Evolutionary conservation across 2,113 vertebrate species (phyloP).

Genomic region (Notiomystis cincta): DNA sequence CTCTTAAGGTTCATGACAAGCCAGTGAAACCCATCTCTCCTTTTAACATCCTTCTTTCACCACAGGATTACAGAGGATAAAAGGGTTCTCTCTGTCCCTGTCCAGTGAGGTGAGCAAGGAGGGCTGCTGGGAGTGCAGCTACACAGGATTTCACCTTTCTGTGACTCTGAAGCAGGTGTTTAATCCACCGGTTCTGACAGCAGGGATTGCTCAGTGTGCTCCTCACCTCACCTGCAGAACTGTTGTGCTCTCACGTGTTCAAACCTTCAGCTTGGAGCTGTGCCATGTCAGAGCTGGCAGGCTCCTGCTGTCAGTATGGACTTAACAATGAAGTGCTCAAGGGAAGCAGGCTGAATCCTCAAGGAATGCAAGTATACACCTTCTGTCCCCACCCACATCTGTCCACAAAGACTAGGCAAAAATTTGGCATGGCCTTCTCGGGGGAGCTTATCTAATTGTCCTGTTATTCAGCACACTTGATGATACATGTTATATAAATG

Average conservation of each 20-base stretch:
- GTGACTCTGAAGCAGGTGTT: background rate
- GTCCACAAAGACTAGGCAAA: background rate
- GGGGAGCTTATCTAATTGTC: background rate
- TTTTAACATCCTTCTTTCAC: background rate
- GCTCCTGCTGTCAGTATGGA: fast-evolving
- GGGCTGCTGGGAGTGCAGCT: background rate
- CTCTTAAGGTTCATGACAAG: background rate
- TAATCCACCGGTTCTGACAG: background rate
- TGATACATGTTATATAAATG: background rate
- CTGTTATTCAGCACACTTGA: background rate
- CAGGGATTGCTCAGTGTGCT: fast-evolving
- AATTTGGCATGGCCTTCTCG: background rate
- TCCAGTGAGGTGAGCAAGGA: background rate
- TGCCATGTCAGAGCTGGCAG: background rate
- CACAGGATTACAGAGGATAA: background rate
- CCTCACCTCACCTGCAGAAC: background rate
- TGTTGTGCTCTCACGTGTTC: fast-evolving
- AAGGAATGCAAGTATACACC: background rate
- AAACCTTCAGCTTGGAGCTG: fast-evolving
- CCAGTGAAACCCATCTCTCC: background rate
- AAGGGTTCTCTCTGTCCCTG: background rate
- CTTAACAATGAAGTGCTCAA: background rate
- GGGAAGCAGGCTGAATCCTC: background rate
- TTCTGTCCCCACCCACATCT: background rate
- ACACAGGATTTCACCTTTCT: background rate